Evolutionary conservation across 2,113 vertebrate genomes (phyloP).

Genomic region (Poecilia latipinna): DNA sequence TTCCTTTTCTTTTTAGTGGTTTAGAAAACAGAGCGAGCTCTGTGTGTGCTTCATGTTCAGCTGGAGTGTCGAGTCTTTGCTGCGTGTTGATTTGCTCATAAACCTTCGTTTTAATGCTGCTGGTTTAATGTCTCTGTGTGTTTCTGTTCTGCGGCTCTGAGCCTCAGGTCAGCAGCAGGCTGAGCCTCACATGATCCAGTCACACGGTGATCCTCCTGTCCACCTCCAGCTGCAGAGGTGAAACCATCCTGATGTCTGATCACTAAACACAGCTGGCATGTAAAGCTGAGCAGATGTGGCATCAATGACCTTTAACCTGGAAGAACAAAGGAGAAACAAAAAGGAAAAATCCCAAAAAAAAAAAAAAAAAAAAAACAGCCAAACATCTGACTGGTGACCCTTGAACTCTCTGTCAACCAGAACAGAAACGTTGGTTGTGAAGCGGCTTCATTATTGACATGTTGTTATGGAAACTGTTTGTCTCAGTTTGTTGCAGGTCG

Average conservation of each 20-base stretch:
- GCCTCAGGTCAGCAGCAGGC: not conserved
- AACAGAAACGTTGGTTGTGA: too few species aligned
- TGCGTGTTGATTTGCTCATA: too few species aligned
- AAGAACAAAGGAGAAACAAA: constrained; percentile 29
- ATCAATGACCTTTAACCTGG: constrained; percentile 30
- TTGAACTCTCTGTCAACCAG: not conserved
- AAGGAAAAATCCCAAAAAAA: not conserved
- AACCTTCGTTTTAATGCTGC: not conserved
- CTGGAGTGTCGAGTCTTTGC: too few species aligned
- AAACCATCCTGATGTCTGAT: not conserved
- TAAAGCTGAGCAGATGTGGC: constrained; percentile 42
- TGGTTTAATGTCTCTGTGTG: not conserved
- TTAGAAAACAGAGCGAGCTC: too few species aligned
- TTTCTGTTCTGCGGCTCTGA: not conserved
- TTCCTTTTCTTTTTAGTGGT: too few species aligned
- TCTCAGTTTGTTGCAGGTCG: too few species aligned
- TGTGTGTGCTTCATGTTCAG: too few species aligned
- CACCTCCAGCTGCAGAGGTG: constrained; percentile 12
- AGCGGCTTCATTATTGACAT: too few species aligned
- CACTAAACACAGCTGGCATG: constrained; percentile 12
- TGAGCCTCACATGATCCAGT: constrained; percentile 33
- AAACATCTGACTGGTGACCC: constrained; percentile 34
- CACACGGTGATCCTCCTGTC: constrained; percentile 28
- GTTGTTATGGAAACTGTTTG: too few species aligned
- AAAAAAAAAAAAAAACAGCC: not conserved